Evolutionary conservation across 2,113 vertebrate genomes (phyloP).

Genomic region (Phaethon lepturus): DNA sequence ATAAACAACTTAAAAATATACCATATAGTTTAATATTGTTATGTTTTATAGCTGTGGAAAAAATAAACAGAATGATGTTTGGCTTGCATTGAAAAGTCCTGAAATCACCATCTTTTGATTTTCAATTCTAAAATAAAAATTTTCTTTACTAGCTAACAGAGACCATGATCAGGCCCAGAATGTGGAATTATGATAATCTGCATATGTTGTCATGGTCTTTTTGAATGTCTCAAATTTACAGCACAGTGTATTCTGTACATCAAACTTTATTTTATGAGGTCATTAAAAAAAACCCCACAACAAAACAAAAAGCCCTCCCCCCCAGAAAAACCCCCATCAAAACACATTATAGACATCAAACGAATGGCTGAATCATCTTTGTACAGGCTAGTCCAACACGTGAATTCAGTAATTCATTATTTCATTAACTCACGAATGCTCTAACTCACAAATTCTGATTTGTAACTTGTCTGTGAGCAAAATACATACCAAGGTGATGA

Average conservation of each 20-base stretch:
- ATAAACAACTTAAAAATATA: not conserved
- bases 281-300: not conserved
- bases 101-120: not conserved
- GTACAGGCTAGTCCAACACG: not conserved
- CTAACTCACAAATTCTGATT: not conserved
- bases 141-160: not conserved
- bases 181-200: not conserved
- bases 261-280: not conserved
- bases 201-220: not conserved
- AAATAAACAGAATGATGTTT: not conserved
- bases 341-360: not conserved
- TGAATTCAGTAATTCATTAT: not conserved
- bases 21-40: not conserved
- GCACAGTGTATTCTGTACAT: not conserved
- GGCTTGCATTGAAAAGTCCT: not conserved
- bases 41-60: not conserved
- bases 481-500: accelerated
- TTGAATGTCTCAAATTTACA: not conserved
- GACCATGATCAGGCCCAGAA: not conserved
- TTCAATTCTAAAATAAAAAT: not conserved
- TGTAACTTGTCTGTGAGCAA: accelerated
- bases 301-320: too few relatives aligned
- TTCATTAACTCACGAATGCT: not conserved
- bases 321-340: not conserved
- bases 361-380: not conserved